Conservation (phyloP, 2,113 vertebrate genomes). For the Axis porcinus region DNA sequence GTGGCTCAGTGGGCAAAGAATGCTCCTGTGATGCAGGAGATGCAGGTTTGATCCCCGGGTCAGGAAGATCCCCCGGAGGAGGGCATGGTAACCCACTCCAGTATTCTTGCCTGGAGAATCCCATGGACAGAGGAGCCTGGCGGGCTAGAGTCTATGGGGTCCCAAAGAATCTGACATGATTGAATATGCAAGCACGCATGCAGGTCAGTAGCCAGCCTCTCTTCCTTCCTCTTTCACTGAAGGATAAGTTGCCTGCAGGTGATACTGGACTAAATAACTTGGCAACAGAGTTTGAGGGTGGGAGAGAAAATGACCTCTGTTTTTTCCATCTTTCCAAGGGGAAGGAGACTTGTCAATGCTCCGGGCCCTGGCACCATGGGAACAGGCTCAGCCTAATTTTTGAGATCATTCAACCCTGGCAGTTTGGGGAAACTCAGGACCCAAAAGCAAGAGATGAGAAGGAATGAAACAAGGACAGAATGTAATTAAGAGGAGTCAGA, state of each 20-base stretch:
- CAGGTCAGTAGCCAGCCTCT: not conserved
- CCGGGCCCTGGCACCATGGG: not conserved
- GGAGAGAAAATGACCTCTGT: not conserved
- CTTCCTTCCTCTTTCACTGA: not conserved
- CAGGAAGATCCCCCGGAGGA: not conserved
- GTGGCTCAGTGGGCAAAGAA: not conserved
- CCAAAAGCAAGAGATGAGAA: conserved; percentile 37
- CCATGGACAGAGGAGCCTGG: not conserved
- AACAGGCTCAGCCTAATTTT: conserved; percentile 39
- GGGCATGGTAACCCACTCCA: not conserved
- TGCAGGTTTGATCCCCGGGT: not conserved
- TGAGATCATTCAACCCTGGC: conserved; percentile 39
- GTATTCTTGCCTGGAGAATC: not conserved
- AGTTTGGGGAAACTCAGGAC: conserved; percentile 22
- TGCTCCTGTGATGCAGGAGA: not conserved
- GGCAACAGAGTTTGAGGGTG: not conserved
- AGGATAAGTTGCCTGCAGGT: not conserved
- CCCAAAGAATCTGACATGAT: not conserved
- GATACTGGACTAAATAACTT: not conserved
- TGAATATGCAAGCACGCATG: accelerated
- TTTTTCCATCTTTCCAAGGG: not conserved
- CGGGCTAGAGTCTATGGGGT: not conserved
- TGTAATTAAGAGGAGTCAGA: conserved; percentile 46
- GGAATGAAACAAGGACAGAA: conserved; percentile 37
- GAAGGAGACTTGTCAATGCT: not conserved